These are phyloP conservation scores for Artibeus jamaicensis DNA, from an alignment of 2,797 vertebrate genomes.

Conservation along the genomic window DNA sequence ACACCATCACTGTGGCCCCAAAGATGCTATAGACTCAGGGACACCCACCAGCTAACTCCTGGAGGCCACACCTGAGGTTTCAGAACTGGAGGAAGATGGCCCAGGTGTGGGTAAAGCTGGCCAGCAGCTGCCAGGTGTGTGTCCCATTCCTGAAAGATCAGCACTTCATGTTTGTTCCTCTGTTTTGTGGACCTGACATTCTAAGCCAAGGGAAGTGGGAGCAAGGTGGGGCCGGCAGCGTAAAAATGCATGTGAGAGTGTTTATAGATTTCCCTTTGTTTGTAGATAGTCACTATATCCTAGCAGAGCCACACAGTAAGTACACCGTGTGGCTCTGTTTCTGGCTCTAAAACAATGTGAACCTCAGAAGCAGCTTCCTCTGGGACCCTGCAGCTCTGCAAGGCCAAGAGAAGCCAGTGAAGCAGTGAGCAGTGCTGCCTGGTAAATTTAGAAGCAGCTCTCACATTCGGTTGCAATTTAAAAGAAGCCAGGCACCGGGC, in stretches of 20 bases:
- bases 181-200: constrained; percentile 50
- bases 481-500: background rate
- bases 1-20: background rate
- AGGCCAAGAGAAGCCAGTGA: background rate
- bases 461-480: background rate
- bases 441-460: constrained; percentile 60
- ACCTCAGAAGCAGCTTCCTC: constrained; percentile 44
- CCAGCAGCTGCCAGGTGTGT: background rate
- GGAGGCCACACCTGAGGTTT: background rate
- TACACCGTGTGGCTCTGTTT: constrained; percentile 28
- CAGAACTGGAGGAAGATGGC: background rate
- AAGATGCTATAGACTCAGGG: background rate
- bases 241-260: background rate
- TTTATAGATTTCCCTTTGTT: constrained; percentile 28
- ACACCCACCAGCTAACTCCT: background rate
- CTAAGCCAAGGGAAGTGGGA: constrained; percentile 39
- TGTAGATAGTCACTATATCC: background rate
- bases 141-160: background rate
- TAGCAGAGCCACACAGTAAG: background rate
- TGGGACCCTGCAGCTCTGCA: background rate
- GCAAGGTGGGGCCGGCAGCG: background rate
- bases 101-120: background rate
- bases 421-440: background rate
- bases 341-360: constrained; percentile 60
- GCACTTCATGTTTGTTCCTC: background rate